A percentile compares a stretch with the other conserved stretches of the same genome.
Evolutionary conservation across 1,140 invertebrate species (phyloP).

Genomic region (Halyomorpha halys): DNA sequence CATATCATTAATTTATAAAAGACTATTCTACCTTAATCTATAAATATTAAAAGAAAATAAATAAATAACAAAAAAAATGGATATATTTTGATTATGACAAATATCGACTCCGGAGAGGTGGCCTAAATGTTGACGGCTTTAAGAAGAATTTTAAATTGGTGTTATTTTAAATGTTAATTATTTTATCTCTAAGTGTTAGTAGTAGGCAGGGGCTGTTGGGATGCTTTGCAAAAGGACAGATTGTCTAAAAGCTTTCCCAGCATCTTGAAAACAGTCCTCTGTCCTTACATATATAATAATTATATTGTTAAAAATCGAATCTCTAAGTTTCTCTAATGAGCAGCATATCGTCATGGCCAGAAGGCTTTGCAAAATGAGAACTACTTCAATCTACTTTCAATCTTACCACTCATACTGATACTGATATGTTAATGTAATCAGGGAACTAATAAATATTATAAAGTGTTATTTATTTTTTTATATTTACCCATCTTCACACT

Average conservation of each 20-base stretch:
- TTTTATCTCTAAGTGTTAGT: slow-evolving; percentile 11
- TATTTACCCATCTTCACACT: not conserved
- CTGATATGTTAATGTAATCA: slow-evolving; percentile 6
- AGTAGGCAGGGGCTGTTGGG: not conserved
- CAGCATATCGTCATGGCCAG: too few relatives aligned
- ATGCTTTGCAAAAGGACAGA: not conserved
- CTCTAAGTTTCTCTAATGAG: too few relatives aligned
- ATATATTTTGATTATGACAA: slow-evolving; percentile 13
- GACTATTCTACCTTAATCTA: not conserved
- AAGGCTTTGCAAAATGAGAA: too few relatives aligned
- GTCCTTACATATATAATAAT: too few relatives aligned
- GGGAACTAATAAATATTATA: slow-evolving; percentile 11
- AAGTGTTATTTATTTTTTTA: slow-evolving; percentile 1
- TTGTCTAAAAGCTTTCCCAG: too few relatives aligned
- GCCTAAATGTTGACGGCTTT: slow-evolving; percentile 17
- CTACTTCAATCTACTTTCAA: too few relatives aligned
- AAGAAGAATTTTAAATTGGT: slow-evolving; percentile 9
- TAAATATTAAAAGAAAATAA: not conserved
- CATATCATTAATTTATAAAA: slow-evolving; percentile 18
- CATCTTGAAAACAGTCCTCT: too few relatives aligned
- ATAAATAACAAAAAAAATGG: not conserved
- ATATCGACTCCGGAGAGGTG: not conserved
- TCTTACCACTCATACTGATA: too few relatives aligned
- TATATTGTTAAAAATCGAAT: too few relatives aligned
- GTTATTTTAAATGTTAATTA: slow-evolving; percentile 8